Base-by-base conservation (phyloP, 2,797 vertebrate genomes). In the Thunnus albacares region DNA sequence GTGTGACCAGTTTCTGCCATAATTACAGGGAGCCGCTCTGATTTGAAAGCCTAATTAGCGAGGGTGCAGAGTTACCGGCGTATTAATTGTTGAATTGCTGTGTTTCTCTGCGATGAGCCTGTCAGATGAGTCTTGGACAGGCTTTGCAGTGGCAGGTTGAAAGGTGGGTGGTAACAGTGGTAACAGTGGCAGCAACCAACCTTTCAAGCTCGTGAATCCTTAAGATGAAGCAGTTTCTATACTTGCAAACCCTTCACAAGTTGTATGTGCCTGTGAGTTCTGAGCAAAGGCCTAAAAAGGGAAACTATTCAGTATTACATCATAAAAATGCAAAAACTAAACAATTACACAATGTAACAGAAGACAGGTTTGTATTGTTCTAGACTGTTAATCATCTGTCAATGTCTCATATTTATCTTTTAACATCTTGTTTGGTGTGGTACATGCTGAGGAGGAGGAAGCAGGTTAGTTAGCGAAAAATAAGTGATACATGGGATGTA, bases 21-120 rank as follows among this genome's bases (percentile, higher is more conserved):
- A 93, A 95, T 94, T 94, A 94, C 91, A 91, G 91, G 56, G 91
- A 89, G 84, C 84, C 24, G 60, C 87, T 88, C 81, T 86, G 84
- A 90, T 92, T 91, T 91, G 91, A 95, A 94, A 89, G 92, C 86
- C 87, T 95, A 94, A 95, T 94, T 93, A 95, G 87, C 18, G 38
- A 69, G 79, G 76, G 88, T 82, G 85, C 86, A 89, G 92, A 90
- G 87, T 89, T 93, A 84, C 80, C 35, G 71, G 72, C 56, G 67
- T 85, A 90, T 90, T 94, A 88, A 90, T 87, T 86, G 89, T 75
- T 82, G 85, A 91, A 90, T 90, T 84, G 87, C 90, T 74, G 85
- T 51, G 74, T 86, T 91, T 86, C 71, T 83, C 70, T 81, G 75
- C 76, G 80, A 88, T 71, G 86, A 57, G 85, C 66, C 67, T 79